phyloP scores from a whole-genome alignment of 1,140 invertebrate genomes.

The Melanaphis sacchari region DNA sequence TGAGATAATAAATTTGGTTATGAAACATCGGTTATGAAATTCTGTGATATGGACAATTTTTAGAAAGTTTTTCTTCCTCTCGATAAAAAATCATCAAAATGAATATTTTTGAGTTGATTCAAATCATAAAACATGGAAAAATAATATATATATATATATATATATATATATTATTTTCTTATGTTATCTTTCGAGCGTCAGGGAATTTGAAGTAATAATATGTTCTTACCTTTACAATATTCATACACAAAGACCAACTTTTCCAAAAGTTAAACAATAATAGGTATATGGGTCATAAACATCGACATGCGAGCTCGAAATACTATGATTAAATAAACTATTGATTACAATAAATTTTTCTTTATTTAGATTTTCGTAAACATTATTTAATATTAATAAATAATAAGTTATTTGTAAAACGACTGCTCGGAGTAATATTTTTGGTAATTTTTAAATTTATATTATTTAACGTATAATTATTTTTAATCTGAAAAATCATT shows the following conservation, averaged over 20 bases:
- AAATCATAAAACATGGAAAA: background rate
- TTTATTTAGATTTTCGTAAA: background rate
- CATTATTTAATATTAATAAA: background rate
- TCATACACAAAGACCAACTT: background rate
- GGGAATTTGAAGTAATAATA: background rate
- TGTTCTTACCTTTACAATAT: background rate
- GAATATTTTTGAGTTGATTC: background rate
- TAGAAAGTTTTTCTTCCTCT: background rate
- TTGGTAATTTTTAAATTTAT: background rate
- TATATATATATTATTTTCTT: background rate
- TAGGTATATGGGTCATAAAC: background rate
- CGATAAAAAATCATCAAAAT: background rate
- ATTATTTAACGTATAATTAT: background rate
- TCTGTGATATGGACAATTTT: background rate
- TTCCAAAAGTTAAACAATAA: background rate
- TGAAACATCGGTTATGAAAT: background rate
- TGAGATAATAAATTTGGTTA: background rate
- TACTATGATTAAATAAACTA: background rate
- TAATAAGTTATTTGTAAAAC: background rate
- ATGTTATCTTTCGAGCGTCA: background rate
- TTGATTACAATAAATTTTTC: background rate
- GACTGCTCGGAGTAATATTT: background rate
- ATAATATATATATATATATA: background rate
- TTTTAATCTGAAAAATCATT: background rate
- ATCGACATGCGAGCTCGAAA: background rate